Percentiles rank a stretch among this genome's conserved stretches.
phyloP scores from a whole-genome alignment of 2,113 vertebrate species.

The Syrmaticus mikado region DNA sequence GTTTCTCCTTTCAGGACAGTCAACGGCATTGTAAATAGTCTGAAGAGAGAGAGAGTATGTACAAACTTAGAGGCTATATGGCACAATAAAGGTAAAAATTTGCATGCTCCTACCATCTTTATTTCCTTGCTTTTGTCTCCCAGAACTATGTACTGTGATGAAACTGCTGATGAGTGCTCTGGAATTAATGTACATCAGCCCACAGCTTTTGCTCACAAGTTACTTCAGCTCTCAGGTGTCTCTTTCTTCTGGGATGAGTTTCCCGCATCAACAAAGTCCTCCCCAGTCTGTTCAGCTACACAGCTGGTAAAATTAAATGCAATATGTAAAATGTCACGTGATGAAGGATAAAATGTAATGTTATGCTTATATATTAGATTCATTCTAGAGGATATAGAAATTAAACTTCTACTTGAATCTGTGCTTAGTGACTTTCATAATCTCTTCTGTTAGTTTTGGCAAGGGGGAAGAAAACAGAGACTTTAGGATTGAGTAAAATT shows the following conservation, averaged over 20 bases:
- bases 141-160: conserved; percentile 94
- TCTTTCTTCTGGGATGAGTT: conserved; percentile 96
- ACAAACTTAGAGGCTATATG: background rate
- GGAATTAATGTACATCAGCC: conserved; percentile 94
- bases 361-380: background rate
- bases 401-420: background rate
- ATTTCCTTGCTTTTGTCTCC: conserved; percentile 45
- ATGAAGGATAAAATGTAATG: background rate
- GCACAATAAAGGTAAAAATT: background rate
- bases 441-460: background rate
- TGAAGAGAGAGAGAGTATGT: background rate
- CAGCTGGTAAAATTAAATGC: conserved; percentile 81
- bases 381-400: background rate
- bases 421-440: background rate
- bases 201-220: conserved; percentile 94
- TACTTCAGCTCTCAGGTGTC: conserved; percentile 90
- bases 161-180: conserved; percentile 89
- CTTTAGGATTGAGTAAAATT: background rate
- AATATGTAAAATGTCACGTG: background rate
- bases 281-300: conserved; percentile 87
- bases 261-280: conserved; percentile 87
- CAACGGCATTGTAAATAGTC: background rate
- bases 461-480: background rate
- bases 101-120: background rate
- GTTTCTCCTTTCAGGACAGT: background rate